Base-by-base conservation (phyloP, 1,140 invertebrate genomes). In the Rhizoglyphus robini region DNA sequence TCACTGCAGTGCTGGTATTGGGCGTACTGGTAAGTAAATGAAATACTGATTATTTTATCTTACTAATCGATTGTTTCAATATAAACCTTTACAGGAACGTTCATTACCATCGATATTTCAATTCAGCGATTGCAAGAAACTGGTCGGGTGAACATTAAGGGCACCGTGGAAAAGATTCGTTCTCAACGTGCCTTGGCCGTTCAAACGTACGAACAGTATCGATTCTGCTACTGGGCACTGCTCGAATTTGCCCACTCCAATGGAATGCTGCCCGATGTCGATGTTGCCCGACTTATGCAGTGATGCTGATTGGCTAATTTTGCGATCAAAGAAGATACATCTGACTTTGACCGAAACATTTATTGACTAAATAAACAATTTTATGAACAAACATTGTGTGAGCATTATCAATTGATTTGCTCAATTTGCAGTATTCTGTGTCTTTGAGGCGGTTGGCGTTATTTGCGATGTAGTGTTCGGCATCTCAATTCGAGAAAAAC, bases 201-300 rank as follows among this genome's bases (percentile, higher is more conserved):
- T 76, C 94, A 99, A 82, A 96, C 96, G 87, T 90, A 91, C 30
- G 94, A 98, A 76, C 96, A 99, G 80, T 99, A 97, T 81, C 86
- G 97, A 0, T 98, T 98, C 80, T 96, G 93, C 76, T 91, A 97
- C 77, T 79, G 93, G 68, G 91, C 92, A 20, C 78, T 97, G 20
- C 84, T 96, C 66, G 92, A 96, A 75, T 94, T 95, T 74, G 93
- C 91, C n/a, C n/a, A n/a, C n/a, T n/a, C n/a, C n/a, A n/a, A n/a
- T n/a, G n/a, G n/a, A n/a, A n/a, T n/a, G n/a, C n/a, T n/a, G n/a
- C n/a, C n/a, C n/a, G n/a, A n/a, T n/a, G n/a, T n/a, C n/a, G n/a
- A n/a, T n/a, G n/a, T n/a, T n/a, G n/a, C n/a, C n/a, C n/a, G n/a
- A n/a, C n/a, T n/a, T n/a, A n/a, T n/a, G n/a, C n/a, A n/a, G n/a